Evolutionary conservation across 35 echinoderm and acorn worm genomes (phyloP).

Genomic region (Patiria miniata): DNA sequence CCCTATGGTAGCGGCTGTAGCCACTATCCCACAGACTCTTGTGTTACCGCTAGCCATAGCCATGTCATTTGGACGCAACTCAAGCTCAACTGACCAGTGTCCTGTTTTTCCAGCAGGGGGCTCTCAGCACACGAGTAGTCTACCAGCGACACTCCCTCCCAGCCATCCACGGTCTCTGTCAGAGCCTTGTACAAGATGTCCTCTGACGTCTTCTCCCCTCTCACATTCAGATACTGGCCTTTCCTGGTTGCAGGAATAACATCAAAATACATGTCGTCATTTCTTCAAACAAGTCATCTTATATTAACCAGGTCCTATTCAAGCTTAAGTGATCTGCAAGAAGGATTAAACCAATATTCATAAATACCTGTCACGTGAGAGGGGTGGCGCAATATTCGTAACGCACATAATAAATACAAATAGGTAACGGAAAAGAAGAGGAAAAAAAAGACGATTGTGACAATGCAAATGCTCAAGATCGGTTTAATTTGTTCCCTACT

Average conservation of each 20-base stretch:
- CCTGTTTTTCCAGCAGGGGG: slow-evolving; percentile 56
- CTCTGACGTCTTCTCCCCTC: slow-evolving; percentile 91
- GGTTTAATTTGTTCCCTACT: no score
- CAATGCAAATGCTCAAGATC: no score
- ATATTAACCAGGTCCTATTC: background rate
- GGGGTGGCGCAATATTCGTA: no score
- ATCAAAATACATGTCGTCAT: background rate
- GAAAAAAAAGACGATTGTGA: no score
- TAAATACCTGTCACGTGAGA: no score
- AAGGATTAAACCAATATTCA: background rate
- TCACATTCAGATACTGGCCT: slow-evolving; percentile 83
- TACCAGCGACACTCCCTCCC: slow-evolving; percentile 43
- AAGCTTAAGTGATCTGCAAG: background rate
- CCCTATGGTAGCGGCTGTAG: no score
- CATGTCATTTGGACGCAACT: no score
- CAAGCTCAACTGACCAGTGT: background rate
- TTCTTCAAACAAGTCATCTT: background rate
- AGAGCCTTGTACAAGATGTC: slow-evolving; percentile 73
- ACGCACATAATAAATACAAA: no score
- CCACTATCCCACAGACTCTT: no score
- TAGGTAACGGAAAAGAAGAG: no score
- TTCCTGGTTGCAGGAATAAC: slow-evolving; percentile 64
- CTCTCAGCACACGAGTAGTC: slow-evolving; percentile 85
- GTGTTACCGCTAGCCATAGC: no score
- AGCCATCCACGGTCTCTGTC: slow-evolving; percentile 52